Base-by-base conservation (phyloP, 2,888 invertebrate genomes). In the Metalampra italica region DNA sequence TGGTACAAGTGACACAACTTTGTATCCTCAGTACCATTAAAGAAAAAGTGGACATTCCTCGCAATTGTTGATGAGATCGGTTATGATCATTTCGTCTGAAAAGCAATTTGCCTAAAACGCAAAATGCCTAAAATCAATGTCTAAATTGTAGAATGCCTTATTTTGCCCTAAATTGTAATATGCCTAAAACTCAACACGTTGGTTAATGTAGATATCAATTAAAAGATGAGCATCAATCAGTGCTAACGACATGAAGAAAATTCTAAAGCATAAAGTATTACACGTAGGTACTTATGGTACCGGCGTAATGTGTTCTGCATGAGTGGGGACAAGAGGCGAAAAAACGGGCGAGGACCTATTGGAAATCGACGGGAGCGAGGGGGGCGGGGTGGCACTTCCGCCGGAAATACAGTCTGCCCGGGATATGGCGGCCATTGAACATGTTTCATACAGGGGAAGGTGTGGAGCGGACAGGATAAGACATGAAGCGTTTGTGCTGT, bases 271-370 rank as follows among this genome's bases (percentile, higher is more conserved):
- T 74, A 77, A 75, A 73, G 65, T 67, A 59, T 71, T 72, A 71
- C 72, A 68, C 71, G 68, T n/a, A n/a, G n/a, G n/a, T n/a, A n/a
- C n/a, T n/a, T n/a, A n/a, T 66, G 72, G 59, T 60, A 67, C 30
- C 9, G 29, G 62, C 62, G 63, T 70, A 72, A 77, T 69, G 66
- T 68, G 72, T 75, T 79, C 63, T 71, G 64, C 73, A 65, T 71
- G 75, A 76, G 70, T 68, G 73, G 65, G 66, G 72, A 73, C 68
- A 68, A 72, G 73, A 66, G 71, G 70, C 63, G 70, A 71, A 75
- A 64, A 74, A 71, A 68, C 60, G 65, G 66, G 63, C 52, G 60
- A 60, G 60, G 62, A 71, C 71, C 70, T 69, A 77, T 78, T 75
- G 79, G 75, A 76, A 78, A 76, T 75, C 65, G 71, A 53, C 60